Evolutionary conservation across 2,888 invertebrate species (phyloP), one percentile per base, ranked within the genome.

Genomic region (Apodemia mormo): DNA sequence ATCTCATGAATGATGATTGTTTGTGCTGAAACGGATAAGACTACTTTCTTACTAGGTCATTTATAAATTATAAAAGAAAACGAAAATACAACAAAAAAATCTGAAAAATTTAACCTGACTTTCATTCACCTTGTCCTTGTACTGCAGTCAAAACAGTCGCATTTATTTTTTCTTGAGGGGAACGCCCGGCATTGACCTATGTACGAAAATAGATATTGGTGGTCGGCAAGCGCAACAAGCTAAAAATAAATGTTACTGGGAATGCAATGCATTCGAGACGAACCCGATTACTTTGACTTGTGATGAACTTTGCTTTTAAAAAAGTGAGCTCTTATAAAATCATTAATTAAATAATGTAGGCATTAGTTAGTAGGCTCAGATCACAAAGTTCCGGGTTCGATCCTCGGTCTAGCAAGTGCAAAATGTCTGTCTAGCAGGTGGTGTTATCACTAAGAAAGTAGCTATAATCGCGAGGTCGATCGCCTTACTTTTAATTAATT

Each of bases 21-120:
- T 93, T 93, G 93, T 94, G 93, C 93, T 93, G 93, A 93, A 93
- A 94, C 93, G 91, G 92, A 93, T 93, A 94, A 94, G 94, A 94
- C 93, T 94, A 94, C 92, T 93, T 93, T 93, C 93, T 92, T 93
- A 93, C 93, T 94, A 94, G 93, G 93, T 94, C 93, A 93, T 93
- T 94, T 93, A 93, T 93, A 93, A 93, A 93, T 93, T 92, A 92
- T 93, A 93, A 92, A 93, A 92, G 89, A 92, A 87, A 84, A 88
- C 85, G 84, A 92, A 92, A 92, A 92, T 87, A 87, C 84, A 88
- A 89, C 89, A 93, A 89, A 93, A 93, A 93, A 89, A 78, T 80
- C 86, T 82, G 86, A 85, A 94, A 94, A 93, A 89, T 90, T 81
- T 79, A 78, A 82, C 75, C 73, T 76, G 84, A 74, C 79, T 88